Base-by-base conservation (phyloP, 2,113 vertebrate genomes). In the Uria lomvia region DNA sequence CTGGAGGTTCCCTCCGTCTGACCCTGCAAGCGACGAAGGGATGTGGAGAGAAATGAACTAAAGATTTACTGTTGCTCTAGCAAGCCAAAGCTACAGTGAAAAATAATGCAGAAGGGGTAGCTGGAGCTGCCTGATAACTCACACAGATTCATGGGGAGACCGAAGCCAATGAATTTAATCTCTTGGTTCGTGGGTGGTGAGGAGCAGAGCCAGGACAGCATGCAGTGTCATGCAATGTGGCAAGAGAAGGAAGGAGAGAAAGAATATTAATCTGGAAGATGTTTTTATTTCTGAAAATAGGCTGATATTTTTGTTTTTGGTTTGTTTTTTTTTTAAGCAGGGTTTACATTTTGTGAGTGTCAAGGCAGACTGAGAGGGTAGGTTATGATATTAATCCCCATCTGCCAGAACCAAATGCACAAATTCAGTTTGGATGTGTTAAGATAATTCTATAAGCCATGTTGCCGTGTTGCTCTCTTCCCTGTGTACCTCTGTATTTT, bases 111-210 rank as follows among this genome's bases (percentile, higher is more conserved):
- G 73, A 88, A 82, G 7, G 60, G 43, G 36, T 88, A 50, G 65
- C 86, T 96, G 79, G 74, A 92, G 70, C 77, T 90, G 47, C 38
- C 72, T 93, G 84, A 76, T 96, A 94, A 94, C 59, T 97, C 94
- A 93, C 50, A 70, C 32, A 82, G 86, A 95, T 97, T 96, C 75
- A 86, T 93, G 67, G 85, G 49, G 47, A 95, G 53, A 77, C 67
- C 3, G 3, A 79, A 92, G 67, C 71, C 30, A 92, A 80, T 73
- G 80, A 96, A 92, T 91, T 92, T 60, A 74, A 92, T 95, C 71
- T 81, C 65, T 93, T 93, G 82, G 50, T 94, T 96, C 3, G 42
- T 92, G 83, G 59, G 90, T 93, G 76, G 82, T 81, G 78, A 91
- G 78, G 60, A 96, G 32, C 58, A 70, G 66, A 82, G 42, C 86